Base-by-base conservation (phyloP, 1,140 invertebrate genomes). In the Holotrichia oblita region DNA sequence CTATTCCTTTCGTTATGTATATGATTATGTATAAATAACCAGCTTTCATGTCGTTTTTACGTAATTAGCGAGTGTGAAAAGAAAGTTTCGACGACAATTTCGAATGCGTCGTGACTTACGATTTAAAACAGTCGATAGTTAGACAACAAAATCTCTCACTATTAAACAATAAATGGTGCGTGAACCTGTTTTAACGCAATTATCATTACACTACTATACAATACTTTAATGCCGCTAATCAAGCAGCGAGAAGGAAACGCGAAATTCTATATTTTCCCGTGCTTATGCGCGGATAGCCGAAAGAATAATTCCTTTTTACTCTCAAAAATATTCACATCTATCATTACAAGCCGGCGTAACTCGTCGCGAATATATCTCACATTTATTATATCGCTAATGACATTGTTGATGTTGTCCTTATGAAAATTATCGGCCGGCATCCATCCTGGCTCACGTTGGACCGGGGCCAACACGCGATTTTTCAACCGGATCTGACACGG, bases 361-460 rank as follows among this genome's bases (percentile, higher is more conserved):
- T 69, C 61, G 22, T 69, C 61, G 20, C 59, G 17, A 9, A 17
- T 69, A 27, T 34, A 34, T 24, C 59, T 22, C 61, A 14, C 22
- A 69, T 69, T 69, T 69, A 69, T 69, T 69, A 20, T 20, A 14
- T 34, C 8, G 61, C 61, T 69, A 69, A 69, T 69, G 61, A 69
- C 27, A 69, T 69, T 34, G 61, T 34, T 24, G 61, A 69, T 69
- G 61, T 69, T 22, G 22, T 12, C 20, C 14, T 9, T 69, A 34
- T 27, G 20, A 27, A 27, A 69, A 69, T 27, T 69, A 69, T 69
- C 61, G 4, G 61, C 48, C 22, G 22, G 61, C 6, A 69, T 69
- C 22, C 61, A 22, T 69, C 10, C 61, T 10, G 6, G 1, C 27
- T 34, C 27, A 4, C 27, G 7, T 34, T 69, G 61, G 61, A 69